phyloP scores from a whole-genome alignment of 2,113 vertebrate genomes.

The Leucoraja erinaceus region DNA sequence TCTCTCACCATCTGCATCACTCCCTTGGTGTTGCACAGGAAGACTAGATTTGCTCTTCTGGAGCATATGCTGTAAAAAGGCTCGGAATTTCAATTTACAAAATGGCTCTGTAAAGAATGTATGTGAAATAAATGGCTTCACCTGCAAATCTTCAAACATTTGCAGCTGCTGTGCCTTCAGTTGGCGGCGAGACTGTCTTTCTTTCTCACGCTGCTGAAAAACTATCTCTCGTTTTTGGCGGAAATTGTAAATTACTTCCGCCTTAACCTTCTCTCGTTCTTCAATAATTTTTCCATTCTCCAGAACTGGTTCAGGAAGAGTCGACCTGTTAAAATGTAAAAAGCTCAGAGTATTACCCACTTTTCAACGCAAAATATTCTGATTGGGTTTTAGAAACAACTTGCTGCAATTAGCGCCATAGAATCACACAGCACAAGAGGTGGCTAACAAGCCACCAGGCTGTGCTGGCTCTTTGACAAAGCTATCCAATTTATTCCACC shows the following conservation, averaged over 20 bases:
- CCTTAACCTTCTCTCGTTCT: conserved; percentile 52
- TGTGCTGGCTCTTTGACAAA: not conserved
- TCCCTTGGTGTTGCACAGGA: not conserved
- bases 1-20: not conserved
- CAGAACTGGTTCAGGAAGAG: conserved; percentile 47
- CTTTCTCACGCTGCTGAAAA: conserved; percentile 57
- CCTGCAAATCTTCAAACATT: conserved; percentile 66
- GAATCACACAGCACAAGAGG: not conserved
- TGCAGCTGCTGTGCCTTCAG: conserved; percentile 59
- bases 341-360: not conserved
- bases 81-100: not conserved
- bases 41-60: not conserved
- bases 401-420: not conserved
- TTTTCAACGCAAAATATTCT: not conserved
- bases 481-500: not conserved
- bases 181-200: conserved; percentile 51
- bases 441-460: not conserved
- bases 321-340: conserved; percentile 54
- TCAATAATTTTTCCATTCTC: conserved; percentile 57
- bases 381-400: not conserved
- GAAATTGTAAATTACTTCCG: conserved; percentile 67
- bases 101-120: not conserved
- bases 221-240: conserved; percentile 54
- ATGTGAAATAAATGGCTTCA: conserved; percentile 47
- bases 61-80: not conserved